Conservation (phyloP, 2,113 vertebrate species). For the Leiothrix lutea region DNA sequence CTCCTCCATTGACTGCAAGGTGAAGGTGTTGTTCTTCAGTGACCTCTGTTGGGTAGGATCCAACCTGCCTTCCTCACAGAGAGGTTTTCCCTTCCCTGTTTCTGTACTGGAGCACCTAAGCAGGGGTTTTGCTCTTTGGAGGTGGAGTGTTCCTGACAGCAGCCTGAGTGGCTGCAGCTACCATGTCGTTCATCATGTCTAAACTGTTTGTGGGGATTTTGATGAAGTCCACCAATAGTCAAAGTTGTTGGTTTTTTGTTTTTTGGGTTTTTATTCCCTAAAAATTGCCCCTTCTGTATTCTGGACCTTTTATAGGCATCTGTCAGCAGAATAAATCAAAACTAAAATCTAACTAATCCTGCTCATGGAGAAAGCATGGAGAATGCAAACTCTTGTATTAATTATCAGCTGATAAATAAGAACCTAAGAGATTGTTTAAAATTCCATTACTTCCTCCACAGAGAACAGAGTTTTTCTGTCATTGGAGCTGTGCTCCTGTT, state of each 20-base stretch:
- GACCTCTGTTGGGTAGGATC: background rate
- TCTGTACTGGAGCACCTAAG: background rate
- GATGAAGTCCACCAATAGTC: background rate
- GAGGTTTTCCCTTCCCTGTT: background rate
- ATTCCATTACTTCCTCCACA: background rate
- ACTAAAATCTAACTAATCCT: background rate
- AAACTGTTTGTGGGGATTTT: background rate
- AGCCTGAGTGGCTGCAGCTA: background rate
- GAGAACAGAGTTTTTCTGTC: background rate
- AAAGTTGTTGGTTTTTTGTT: background rate
- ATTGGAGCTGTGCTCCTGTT: background rate
- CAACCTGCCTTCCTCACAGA: background rate
- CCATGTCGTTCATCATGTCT: accelerated
- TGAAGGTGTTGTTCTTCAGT: background rate
- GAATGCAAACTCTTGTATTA: background rate
- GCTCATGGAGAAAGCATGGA: background rate
- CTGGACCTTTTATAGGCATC: background rate
- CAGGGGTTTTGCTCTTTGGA: background rate
- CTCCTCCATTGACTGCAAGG: background rate
- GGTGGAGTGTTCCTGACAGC: background rate
- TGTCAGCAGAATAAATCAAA: background rate
- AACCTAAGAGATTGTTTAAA: background rate
- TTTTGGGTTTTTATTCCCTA: background rate
- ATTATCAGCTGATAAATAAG: background rate
- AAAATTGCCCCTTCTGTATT: background rate